Percentiles rank a stretch among this genome's conserved stretches.
Evolutionary conservation across 2,888 invertebrate species (phyloP).

Genomic region (Kryphioiulus occultus): DNA sequence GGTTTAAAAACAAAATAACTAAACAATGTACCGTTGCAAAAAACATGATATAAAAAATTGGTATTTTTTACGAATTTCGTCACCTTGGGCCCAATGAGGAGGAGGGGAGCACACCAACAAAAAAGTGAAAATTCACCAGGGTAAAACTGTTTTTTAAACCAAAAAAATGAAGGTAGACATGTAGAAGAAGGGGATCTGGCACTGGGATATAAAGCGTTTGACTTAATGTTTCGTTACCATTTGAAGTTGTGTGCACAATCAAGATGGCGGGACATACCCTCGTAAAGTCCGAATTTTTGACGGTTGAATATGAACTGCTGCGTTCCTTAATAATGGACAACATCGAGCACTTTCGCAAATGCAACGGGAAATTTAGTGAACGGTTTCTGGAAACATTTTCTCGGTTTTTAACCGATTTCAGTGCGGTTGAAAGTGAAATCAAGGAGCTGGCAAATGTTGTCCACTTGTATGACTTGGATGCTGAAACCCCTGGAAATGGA

Average conservation of each 20-base stretch:
- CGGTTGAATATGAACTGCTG: constrained; percentile 48
- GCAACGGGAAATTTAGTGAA: constrained; percentile 62
- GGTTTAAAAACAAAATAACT: too few relatives aligned
- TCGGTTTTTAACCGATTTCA: constrained; percentile 59
- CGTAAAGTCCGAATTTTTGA: background rate
- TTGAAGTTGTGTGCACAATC: background rate
- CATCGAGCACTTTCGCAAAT: constrained; percentile 72
- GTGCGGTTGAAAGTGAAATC: constrained; percentile 60
- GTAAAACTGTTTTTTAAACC: too few relatives aligned
- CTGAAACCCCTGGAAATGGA: constrained; percentile 86
- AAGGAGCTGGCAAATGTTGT: constrained; percentile 59
- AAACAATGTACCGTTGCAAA: too few relatives aligned
- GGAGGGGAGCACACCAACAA: too few relatives aligned
- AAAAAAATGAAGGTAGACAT: too few relatives aligned
- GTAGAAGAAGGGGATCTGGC: too few relatives aligned
- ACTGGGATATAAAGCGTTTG: too few relatives aligned
- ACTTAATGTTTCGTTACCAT: too few relatives aligned
- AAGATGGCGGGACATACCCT: background rate
- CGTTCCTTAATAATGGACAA: constrained; percentile 69
- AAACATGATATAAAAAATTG: too few relatives aligned
- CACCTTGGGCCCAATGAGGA: too few relatives aligned
- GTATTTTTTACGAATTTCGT: too few relatives aligned
- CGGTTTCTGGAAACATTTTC: background rate
- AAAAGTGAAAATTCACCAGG: too few relatives aligned
- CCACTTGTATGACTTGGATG: constrained; percentile 79